These are phyloP conservation scores for Drosophila pectinifera DNA, from an alignment of 1,140 invertebrate species.

Conservation along the genomic window DNA sequence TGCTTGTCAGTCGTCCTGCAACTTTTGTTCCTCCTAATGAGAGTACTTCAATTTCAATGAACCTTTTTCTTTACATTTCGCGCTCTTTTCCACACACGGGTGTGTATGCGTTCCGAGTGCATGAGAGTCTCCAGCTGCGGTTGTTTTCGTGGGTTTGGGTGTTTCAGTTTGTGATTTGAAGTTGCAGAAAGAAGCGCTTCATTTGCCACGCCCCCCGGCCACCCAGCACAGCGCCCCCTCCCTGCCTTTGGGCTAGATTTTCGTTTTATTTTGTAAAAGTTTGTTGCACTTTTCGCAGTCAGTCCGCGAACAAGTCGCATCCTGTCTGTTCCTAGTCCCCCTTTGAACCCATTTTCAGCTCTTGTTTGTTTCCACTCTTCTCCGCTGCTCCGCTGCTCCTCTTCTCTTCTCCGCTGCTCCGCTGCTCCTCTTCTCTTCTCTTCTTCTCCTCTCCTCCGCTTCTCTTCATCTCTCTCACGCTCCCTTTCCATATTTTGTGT, in stretches of 20 bases:
- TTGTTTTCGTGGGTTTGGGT: constrained; percentile 9
- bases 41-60: constrained; percentile 67
- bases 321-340: constrained; percentile 32
- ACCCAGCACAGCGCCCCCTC: background rate
- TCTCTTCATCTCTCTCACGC: background rate
- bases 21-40: constrained; percentile 63
- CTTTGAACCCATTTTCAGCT: constrained; percentile 6
- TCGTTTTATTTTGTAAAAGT: constrained; percentile 71
- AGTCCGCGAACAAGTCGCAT: constrained; percentile 39
- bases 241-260: constrained; percentile 48
- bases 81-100: constrained; percentile 41
- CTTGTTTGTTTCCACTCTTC: constrained; percentile 3
- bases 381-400: too few relatives aligned
- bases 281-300: constrained; percentile 77
- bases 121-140: constrained; percentile 32
- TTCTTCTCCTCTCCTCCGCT: too few relatives aligned
- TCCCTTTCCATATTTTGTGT: constrained; percentile 14
- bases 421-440: background rate
- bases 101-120: background rate
- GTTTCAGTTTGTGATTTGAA: constrained; percentile 44
- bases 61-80: constrained; percentile 16
- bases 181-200: constrained; percentile 50
- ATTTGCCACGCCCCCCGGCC: constrained; percentile 36
- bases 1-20: constrained; percentile 35
- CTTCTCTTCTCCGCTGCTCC: background rate